These are phyloP conservation scores for Venustoraphidia nigricollis DNA, from an alignment of 2,888 invertebrate species.

Conservation along the genomic window DNA sequence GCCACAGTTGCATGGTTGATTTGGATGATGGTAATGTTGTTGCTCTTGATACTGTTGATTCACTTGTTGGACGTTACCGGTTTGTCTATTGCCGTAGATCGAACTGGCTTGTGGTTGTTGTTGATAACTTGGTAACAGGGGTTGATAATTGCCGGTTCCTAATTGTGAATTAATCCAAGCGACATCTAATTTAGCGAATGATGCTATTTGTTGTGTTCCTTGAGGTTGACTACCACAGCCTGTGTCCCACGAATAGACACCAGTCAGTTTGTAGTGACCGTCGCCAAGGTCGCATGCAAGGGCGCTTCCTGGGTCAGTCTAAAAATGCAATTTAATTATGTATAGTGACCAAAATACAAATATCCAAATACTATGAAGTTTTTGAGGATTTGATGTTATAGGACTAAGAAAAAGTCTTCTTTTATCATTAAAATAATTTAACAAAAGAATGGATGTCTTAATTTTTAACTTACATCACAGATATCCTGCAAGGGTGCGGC, in stretches of 20 bases:
- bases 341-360: too few species aligned
- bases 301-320: conserved; percentile 63
- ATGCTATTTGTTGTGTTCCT: background rate
- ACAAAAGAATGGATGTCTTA: background rate
- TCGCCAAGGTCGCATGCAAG: conserved; percentile 59
- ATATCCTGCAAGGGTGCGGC: conserved; percentile 48
- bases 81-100: too few species aligned
- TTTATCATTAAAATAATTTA: background rate
- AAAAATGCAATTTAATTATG: conserved; percentile 8
- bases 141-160: background rate
- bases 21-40: too few species aligned
- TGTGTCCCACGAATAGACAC: conserved; percentile 63
- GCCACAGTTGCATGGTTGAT: too few species aligned
- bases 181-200: conserved; percentile 1
- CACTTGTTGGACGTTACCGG: too few species aligned
- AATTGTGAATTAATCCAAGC: conserved; percentile 1
- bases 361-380: too few species aligned
- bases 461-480: conserved; percentile 45
- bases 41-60: too few species aligned
- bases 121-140: too few species aligned
- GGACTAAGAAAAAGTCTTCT: too few species aligned
- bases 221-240: conserved; percentile 30
- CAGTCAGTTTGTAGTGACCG: conserved; percentile 51
- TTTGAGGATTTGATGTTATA: too few species aligned
- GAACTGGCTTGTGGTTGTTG: too few species aligned